Base-by-base conservation (phyloP, 2,888 invertebrate species). In the Coenonympha arcania region DNA sequence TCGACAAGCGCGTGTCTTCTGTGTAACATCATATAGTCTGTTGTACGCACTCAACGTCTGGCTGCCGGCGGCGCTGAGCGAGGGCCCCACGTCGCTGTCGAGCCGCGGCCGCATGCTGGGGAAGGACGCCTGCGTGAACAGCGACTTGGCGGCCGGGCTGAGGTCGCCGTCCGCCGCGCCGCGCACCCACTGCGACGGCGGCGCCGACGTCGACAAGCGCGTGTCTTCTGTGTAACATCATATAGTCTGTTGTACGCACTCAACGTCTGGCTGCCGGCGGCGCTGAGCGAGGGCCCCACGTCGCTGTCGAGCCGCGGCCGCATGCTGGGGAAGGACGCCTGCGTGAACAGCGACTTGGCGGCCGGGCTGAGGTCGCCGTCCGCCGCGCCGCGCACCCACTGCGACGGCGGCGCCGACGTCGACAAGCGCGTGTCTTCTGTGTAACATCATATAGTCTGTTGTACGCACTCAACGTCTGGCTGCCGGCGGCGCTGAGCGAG, bases 401-500 rank as follows among this genome's bases (percentile, higher is more conserved):
- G 77, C 41, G 65, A 64, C 9, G 87, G 85, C 42, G 85, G 85
- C 41, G 85, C 86, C 0, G 87, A 86, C 5, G 83, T 75, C 11
- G 87, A 85, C 11, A 85, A 56, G 0, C 71, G 70, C 3, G 68
- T 62, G n/a, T n/a, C n/a, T n/a, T n/a, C n/a, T n/a, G n/a, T n/a
- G n/a, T n/a, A n/a, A n/a, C n/a, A n/a, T n/a, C 13, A 1, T 15
- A 5, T 31, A 26, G 9, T 6, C 15, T 31, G n/a, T 6, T 4
- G 20, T 50, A 56, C 61, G 57, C 53, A 87, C 87, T 60, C 36
- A 84, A 58, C 1, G 83, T 86, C 60, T 85, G 83, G 55, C 86
- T 87, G 54, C 82, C 84, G 34, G 85, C 87, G 28, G 87, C 87
- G 55, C 87, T 87, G 46, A 87, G 76, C 39, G 78, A 76, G 1